Base-by-base conservation (phyloP, 2,888 invertebrate genomes). In the Dryocosmus kuriphilus region DNA sequence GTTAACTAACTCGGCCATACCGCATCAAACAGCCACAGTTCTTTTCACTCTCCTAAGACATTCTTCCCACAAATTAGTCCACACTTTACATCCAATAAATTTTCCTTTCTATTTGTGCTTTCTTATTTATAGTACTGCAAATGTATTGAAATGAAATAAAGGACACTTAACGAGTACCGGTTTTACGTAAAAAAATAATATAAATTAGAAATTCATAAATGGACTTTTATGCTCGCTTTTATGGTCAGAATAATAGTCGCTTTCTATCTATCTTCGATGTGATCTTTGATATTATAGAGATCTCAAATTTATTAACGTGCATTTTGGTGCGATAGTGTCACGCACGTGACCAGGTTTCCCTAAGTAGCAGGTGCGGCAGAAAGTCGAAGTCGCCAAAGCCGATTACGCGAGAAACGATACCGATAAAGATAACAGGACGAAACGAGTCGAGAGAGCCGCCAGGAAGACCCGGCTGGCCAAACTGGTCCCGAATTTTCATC, bases 361-460 rank as follows among this genome's bases (percentile, higher is more conserved):
- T 82, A 86, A 84, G 85, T 84, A 84, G 86, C 87, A 88, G 87
- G 86, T 88, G 87, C 84, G 82, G 80, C 41, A 78, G 84, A 86
- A 86, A 80, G 79, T 83, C 80, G 78, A 76, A 82, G 80, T 84
- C 82, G 79, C 82, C 41, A 27, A 65, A 84, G 84, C 84, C 86
- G 85, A 86, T 88, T 88, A 87, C 81, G 84, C 81, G 77, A 84
- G 65, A 57, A 79, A 83, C 79, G 85, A 87, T 86, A 86, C 85
- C 85, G 83, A 83, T 81, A 81, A 85, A 83, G 87, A 86, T 86
- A 86, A 83, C 63, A 78, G 75, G 71, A 55, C 67, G 83, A 81
- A 80, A 78, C 35, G 51, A 16, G 76, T 67, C 77, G 77, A 76
- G 73, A 71, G 67, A 57, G 76, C 76, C 67, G 81, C 30, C 74